Conservation (phyloP, 64 coral and sea anemone genomes). For the Pachyseris speciosa region DNA sequence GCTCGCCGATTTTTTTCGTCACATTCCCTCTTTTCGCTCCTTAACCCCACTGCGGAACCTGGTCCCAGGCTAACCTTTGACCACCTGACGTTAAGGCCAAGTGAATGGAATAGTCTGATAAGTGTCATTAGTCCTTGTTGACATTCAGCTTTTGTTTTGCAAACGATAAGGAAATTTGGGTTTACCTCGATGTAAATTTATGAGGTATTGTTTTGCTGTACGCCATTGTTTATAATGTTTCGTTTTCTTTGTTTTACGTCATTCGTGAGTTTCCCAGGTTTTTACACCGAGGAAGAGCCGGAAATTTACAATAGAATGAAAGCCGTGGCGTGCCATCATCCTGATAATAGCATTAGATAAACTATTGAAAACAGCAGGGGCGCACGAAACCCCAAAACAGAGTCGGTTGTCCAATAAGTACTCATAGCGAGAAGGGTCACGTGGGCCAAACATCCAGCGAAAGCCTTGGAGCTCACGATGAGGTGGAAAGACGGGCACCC, state of each 20-base stretch:
- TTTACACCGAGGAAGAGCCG: no score
- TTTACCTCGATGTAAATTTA: no score
- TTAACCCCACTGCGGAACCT: no score
- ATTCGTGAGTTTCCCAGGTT: no score
- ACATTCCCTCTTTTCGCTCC: no score
- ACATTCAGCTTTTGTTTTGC: slow-evolving; percentile 3
- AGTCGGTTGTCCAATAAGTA: not conserved
- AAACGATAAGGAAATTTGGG: slow-evolving; percentile 42
- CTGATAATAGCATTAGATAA: slow-evolving; percentile 19
- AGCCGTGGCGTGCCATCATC: slow-evolving; percentile 18
- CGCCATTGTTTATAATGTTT: no score
- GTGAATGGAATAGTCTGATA: slow-evolving; percentile 2
- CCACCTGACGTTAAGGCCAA: slow-evolving; percentile 27
- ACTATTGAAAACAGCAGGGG: not conserved
- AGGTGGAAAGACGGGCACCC: slow-evolving; percentile 25
- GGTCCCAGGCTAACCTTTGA: no score
- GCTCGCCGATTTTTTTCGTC: no score
- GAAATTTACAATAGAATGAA: slow-evolving; percentile 14
- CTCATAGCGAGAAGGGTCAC: not conserved
- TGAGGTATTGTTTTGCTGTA: no score
- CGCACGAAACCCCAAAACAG: slow-evolving; percentile 6
- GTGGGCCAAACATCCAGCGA: slow-evolving; percentile 16
- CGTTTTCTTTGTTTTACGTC: no score
- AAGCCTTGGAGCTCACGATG: slow-evolving; percentile 16
- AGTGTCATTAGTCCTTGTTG: slow-evolving; percentile 1